Evolutionary conservation across 2,113 vertebrate genomes (phyloP), one percentile per base, ranked within the genome.

Genomic region (Eclectus roratus): DNA sequence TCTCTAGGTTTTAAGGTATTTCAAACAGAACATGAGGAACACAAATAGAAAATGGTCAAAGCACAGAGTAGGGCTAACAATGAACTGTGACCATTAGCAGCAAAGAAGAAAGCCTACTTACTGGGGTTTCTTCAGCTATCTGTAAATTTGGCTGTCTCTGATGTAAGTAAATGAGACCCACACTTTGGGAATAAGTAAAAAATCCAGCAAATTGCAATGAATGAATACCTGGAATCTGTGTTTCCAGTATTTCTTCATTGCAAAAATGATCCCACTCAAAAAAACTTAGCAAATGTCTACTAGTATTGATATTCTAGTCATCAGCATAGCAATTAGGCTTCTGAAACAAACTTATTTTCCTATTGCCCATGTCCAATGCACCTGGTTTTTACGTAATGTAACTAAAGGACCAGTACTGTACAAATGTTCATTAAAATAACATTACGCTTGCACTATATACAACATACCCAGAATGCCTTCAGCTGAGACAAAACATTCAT

Each of bases 291-390:
- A 90, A 73, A 56, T 73, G 18, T 27, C 33, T 95, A 33, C n/a
- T 27, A 69, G 17, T 71, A n/a, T 77, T 79, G 80, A 82, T 93
- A 55, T 80, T 81, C 24, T 37, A 61, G 33, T 71, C 47, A 86
- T 84, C 88, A 93, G 35, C 10, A 4, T 49, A 80, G 41, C 52
- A 79, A 81, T 78, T 86, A 74, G 15, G 41, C 61, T 92, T 9
- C 88, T 76, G 70, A 94, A 96, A 92, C 21, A 71, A 86, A 87
- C 77, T 79, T 93, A 60, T 80, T 93, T 95, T 95, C 47, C 52
- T 79, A 64, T 91, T 95, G 65, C 39, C 65, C 29, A 27, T 79
- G 61, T 90, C 83, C 95, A 93, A 13, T 74, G 52, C 47, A 81
- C 77, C 72, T 90, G 82, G 9, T 66, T 94, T 86, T 81, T 66